phyloP scores from a whole-genome alignment of 2,113 vertebrate species.

The Scatophagus argus region DNA sequence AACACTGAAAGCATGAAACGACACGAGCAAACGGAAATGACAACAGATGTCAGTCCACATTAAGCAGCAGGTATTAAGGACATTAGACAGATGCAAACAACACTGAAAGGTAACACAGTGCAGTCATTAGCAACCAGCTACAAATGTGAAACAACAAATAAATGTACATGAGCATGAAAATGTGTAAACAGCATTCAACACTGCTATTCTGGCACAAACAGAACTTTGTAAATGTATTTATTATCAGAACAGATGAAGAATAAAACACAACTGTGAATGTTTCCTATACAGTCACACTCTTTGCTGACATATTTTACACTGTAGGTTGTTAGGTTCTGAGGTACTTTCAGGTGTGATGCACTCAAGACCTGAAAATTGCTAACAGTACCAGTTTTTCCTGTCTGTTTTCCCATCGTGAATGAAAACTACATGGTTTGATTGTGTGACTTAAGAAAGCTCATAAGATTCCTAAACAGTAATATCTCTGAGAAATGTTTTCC shows the following conservation, averaged over 20 bases:
- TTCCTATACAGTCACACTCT: not conserved
- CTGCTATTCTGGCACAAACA: not conserved
- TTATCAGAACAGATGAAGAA: not conserved
- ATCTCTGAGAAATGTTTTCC: not conserved
- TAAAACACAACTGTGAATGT: not conserved
- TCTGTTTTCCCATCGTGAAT: not conserved
- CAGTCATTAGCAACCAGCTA: not conserved
- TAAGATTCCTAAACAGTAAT: not conserved
- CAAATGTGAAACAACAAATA: not conserved
- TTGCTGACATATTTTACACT: not conserved
- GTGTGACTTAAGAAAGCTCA: not conserved
- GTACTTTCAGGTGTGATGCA: not conserved
- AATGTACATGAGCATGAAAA: not conserved
- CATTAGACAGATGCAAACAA: slow-evolving; percentile 48
- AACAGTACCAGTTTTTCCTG: too few relatives aligned
- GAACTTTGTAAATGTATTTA: not conserved
- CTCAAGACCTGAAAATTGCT: not conserved
- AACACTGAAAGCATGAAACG: not conserved
- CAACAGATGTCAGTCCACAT: slow-evolving; percentile 48
- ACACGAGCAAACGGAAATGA: slow-evolving; percentile 13
- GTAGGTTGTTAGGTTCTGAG: not conserved
- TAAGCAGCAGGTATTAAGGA: slow-evolving; percentile 54
- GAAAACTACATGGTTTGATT: not conserved
- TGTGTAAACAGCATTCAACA: not conserved
- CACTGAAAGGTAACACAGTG: slow-evolving; percentile 22